Percentiles rank a stretch among this genome's conserved stretches.
phyloP scores from a whole-genome alignment of 1,140 invertebrate species.

The Drosophila pectinifera region DNA sequence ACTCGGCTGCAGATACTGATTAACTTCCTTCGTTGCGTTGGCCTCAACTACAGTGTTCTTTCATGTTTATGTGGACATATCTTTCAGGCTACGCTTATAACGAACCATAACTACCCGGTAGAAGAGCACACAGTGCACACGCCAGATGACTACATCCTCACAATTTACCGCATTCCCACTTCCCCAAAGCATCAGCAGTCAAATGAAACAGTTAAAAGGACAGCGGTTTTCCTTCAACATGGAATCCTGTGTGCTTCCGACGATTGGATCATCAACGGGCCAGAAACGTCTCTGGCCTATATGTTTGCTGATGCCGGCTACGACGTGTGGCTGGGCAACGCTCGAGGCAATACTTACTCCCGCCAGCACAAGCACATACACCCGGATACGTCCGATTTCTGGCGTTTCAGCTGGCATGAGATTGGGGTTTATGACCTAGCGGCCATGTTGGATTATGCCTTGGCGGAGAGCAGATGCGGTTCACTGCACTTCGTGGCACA shows the following conservation, averaged over 20 bases:
- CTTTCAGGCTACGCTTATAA: slow-evolving; percentile 82
- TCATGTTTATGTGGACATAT: background rate
- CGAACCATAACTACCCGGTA: slow-evolving; percentile 87
- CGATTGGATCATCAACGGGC: slow-evolving; percentile 90
- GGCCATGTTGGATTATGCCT: slow-evolving; percentile 89
- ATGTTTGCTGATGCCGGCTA: slow-evolving; percentile 90
- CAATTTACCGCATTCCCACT: slow-evolving; percentile 86
- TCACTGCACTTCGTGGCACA: slow-evolving; percentile 89
- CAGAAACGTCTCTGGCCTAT: slow-evolving; percentile 86
- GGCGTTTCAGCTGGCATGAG: slow-evolving; percentile 89
- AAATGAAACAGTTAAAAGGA: slow-evolving; percentile 33
- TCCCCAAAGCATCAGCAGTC: slow-evolving; percentile 59
- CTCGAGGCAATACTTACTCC: slow-evolving; percentile 89
- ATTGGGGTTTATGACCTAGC: slow-evolving; percentile 90
- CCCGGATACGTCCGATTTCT: slow-evolving; percentile 87
- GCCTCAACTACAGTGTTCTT: no score
- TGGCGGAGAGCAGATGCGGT: slow-evolving; percentile 86
- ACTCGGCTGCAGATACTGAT: no score
- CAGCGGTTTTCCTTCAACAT: slow-evolving; percentile 90
- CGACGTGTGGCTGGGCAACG: slow-evolving; percentile 89
- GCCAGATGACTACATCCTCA: slow-evolving; percentile 86
- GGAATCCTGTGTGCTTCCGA: slow-evolving; percentile 91
- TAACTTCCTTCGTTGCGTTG: no score
- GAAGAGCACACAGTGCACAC: slow-evolving; percentile 86
- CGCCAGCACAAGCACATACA: slow-evolving; percentile 87